Evolutionary conservation across 1,140 invertebrate species (phyloP), one percentile per base, ranked within the genome.

Genomic region (Neodiprion virginianus): DNA sequence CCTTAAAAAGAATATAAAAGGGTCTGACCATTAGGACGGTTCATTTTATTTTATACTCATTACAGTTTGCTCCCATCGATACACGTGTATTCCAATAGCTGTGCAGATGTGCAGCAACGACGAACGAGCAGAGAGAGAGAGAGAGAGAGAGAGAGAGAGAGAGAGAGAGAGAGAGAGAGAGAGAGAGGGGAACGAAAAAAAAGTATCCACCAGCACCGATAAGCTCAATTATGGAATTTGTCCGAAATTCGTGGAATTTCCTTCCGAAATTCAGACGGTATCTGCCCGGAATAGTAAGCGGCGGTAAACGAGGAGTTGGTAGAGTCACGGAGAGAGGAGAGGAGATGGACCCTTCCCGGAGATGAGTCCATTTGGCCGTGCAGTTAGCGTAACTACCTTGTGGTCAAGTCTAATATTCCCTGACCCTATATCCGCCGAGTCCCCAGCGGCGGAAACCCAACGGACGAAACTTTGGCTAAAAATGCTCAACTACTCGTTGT

Each of bases 351-450:
- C 53, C n/a, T 61, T 61, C 11, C 53, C 53, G 53, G 53, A 61
- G 53, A 61, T 61, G 53, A 61, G 53, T 61, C 53, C 53, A 61
- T 61, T 61, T 61, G 53, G 53, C 11, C n/a, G 53, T 61, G 53
- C 53, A 61, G 53, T 61, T 61, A 61, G 53, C 53, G 53, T 61
- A 61, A 61, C 53, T 61, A 61, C 53, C 53, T 61, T 61, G 53
- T 61, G 53, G 53, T 61, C 53, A 61, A 17, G 53, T 61, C 53
- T 61, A 61, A 61, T 61, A 61, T 61, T 61, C 53, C 5, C 53
- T 61, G 53, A 61, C 53, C 53, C 53, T 17, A 14, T 61, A 5
- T 61, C 53, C n/a, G 11, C 5, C 53, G 8, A 17, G 53, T 17
- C n/a, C 8, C 53, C 53, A 61, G 11, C 53, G 53, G 53, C 28